Evolutionary conservation across 2,113 vertebrate species (phyloP), one percentile per base, ranked within the genome.

Genomic region (Sphaerodactylus townsendi): DNA sequence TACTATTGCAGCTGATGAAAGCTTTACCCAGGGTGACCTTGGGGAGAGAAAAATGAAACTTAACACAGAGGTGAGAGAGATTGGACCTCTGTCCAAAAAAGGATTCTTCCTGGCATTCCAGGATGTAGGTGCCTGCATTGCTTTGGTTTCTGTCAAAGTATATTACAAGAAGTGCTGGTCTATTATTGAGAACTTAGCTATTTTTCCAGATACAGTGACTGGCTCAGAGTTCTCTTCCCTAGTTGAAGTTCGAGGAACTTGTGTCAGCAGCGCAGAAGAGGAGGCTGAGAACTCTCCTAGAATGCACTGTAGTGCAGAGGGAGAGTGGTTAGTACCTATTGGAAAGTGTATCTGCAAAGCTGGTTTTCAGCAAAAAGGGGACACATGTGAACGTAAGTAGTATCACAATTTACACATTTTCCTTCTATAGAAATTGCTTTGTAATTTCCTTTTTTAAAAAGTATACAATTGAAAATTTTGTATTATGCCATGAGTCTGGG

Each of bases 91-190:
- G 93, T 97, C 98, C 92, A 97, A 97, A 89, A 97, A 98, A 92
- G 99, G 99, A 95, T 99, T 99, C 95, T 99, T 99, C 97, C 96
- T 99, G 96, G 99, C 99, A 28, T 99, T 99, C 96, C 99, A 99
- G 97, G 99, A 99, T 33, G 98, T 99, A 77, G 99, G 99, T 88
- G 99, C 99, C 84, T 99, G 99, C 91, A 99, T 99, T 91, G 99
- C 99, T 88, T 96, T 99, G 96, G 98, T 99, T 91, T 99, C 99
- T 79, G 98, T 99, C 94, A 99, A 99, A 94, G 98, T 99, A 62
- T 99, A 99, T 94, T 99, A 99, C 96, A 99, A 99, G 96, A 99
- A 99, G 95, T 99, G 99, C 93, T 99, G 98, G 98, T 98, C 98
- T 81, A 99, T 99, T 97, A 99, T 99, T 94, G 98, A 99, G 96